A percentile compares a stretch with the other conserved stretches of the same genome.
Conservation (phyloP, 2,888 invertebrate species). For the Polyommatus iphigenia region DNA sequence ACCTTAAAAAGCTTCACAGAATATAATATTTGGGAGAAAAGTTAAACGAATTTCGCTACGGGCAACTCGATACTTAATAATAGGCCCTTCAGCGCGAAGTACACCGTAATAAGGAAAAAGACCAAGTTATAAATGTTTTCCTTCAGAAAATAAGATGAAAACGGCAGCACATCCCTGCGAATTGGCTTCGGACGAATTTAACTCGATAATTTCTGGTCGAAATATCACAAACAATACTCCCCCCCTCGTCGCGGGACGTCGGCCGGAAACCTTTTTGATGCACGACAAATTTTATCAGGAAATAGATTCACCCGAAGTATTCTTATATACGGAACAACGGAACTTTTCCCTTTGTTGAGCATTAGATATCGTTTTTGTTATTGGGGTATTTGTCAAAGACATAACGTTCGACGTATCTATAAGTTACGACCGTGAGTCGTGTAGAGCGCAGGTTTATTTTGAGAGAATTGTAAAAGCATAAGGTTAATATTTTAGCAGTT, state of each 20-base stretch:
- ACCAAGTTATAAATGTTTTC: constrained; percentile 41
- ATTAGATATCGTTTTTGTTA: constrained; percentile 9
- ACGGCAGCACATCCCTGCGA: constrained; percentile 43
- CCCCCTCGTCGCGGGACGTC: constrained; percentile 40
- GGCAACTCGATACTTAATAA: constrained; percentile 31
- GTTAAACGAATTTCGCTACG: constrained; percentile 29
- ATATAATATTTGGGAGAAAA: constrained; percentile 12
- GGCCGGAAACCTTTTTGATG: constrained; percentile 43
- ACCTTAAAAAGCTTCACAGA: constrained; percentile 15
- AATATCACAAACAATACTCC: constrained; percentile 54
- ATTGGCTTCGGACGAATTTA: constrained; percentile 46
- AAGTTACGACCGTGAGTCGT: neutral
- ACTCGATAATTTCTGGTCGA: constrained; percentile 56
- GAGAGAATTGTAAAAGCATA: no score
- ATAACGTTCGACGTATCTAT: neutral
- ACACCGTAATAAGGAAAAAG: constrained; percentile 38
- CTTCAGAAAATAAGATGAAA: constrained; percentile 47
- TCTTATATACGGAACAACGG: constrained; percentile 27
- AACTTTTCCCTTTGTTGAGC: constrained; percentile 9
- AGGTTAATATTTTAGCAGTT: neutral
- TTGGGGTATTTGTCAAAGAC: neutral
- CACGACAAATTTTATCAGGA: constrained; percentile 44
- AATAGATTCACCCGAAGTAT: constrained; percentile 39
- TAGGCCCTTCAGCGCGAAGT: constrained; percentile 34
- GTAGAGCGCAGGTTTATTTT: no score